A percentile compares a stretch with the other conserved stretches of the same genome.
phyloP scores from a whole-genome alignment of 2,888 invertebrate species.

The Drosophila anceps region DNA sequence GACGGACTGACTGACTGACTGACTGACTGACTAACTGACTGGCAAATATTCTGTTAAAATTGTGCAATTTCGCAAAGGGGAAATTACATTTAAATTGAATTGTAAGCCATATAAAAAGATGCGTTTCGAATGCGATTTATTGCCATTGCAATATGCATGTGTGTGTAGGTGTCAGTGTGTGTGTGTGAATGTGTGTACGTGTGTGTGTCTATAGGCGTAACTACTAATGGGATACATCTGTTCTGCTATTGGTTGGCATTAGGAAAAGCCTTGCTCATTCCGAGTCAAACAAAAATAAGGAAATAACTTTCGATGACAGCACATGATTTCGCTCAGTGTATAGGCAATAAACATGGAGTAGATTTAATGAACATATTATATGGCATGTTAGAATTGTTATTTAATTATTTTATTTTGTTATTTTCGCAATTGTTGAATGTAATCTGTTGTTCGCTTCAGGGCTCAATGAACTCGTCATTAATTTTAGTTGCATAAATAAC shows the following conservation, averaged over 20 bases:
- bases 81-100: constrained; percentile 78
- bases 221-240: constrained; percentile 25
- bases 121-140: constrained; percentile 38
- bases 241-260: constrained; percentile 3
- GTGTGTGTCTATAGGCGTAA: constrained; percentile 6
- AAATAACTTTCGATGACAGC: neutral
- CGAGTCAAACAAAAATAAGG: neutral
- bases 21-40: constrained; percentile 14
- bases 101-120: constrained; percentile 63
- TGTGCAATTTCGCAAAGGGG: constrained; percentile 67
- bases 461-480: constrained; percentile 48
- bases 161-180: constrained; percentile 2
- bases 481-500: constrained; percentile 35
- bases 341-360: neutral
- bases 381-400: constrained; percentile 1
- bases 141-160: constrained; percentile 13
- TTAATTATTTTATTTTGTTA: neutral
- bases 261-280: neutral
- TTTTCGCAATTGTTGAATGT: neutral
- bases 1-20: constrained; percentile 2
- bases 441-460: neutral
- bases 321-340: neutral
- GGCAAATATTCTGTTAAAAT: constrained; percentile 36
- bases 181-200: neutral
- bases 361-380: neutral